Evolutionary conservation across 2,113 vertebrate species (phyloP).

Genomic region (Synchiropus splendidus): DNA sequence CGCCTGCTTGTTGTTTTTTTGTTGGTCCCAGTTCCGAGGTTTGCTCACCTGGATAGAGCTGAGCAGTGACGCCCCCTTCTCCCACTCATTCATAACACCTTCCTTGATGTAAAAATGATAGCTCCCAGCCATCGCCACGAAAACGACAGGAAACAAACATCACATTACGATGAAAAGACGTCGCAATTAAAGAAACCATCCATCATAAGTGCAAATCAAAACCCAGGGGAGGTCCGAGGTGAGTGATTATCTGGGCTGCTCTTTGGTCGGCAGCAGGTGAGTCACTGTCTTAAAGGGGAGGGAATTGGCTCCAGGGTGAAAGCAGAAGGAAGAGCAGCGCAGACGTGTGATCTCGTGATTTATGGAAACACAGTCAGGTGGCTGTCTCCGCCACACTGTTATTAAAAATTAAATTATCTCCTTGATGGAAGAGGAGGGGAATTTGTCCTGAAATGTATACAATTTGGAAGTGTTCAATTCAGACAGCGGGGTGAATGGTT

Average conservation of each 20-base stretch:
- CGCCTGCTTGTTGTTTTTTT: too few species aligned
- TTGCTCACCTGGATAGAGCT: too few species aligned
- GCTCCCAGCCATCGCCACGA: slow-evolving; percentile 29
- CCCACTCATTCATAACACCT: slow-evolving; percentile 61
- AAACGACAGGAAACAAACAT: slow-evolving; percentile 71
- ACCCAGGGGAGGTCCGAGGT: slow-evolving; percentile 72
- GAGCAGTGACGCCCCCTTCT: slow-evolving; percentile 46
- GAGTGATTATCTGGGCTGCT: slow-evolving; percentile 75
- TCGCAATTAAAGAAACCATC: slow-evolving; percentile 74
- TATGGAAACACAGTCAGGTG: slow-evolving; percentile 82
- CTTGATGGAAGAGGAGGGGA: slow-evolving; percentile 48
- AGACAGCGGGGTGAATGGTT: slow-evolving; percentile 17
- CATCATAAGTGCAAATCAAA: slow-evolving; percentile 78
- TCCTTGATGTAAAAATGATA: slow-evolving; percentile 66
- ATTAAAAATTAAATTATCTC: slow-evolving; percentile 90
- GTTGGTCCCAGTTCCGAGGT: too few species aligned
- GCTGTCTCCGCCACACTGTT: slow-evolving; percentile 79
- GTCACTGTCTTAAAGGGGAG: slow-evolving; percentile 82
- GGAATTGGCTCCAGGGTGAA: slow-evolving; percentile 85
- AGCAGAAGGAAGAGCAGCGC: slow-evolving; percentile 22
- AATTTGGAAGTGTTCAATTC: slow-evolving; percentile 18
- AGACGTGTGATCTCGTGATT: slow-evolving; percentile 86
- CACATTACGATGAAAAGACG: slow-evolving; percentile 68
- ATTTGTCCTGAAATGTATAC: slow-evolving; percentile 43
- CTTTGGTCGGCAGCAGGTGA: slow-evolving; percentile 88